Base-by-base conservation (phyloP, 37 sponge, comb jelly and placozoan genomes). In the Geodia barretti region DNA sequence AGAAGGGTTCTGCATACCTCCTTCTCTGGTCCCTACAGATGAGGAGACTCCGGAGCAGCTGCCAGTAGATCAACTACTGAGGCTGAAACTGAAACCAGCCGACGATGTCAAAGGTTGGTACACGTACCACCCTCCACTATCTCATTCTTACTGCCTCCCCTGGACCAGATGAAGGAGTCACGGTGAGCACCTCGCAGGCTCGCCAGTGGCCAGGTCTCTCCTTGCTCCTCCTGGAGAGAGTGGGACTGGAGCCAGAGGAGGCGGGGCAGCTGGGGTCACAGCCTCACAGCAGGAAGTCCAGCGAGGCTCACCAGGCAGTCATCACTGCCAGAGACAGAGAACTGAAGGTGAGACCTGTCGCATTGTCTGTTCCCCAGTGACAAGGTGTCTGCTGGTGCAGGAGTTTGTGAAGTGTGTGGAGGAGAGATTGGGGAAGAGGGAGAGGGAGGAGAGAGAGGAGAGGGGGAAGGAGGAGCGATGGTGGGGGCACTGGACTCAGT, bases 401-500 rank as follows among this genome's bases (percentile, higher is more conserved):
- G 73, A 72, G 63, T 81, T 62, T 60, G 4, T 31, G 59, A 14
- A 9, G 1, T 4, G 0, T 28, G 24, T 30, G 78, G 77, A 25
- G 86, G 81, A 3, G 87, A 78, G 11, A 35, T 38, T 36, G 70
- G 60, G 61, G 39, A 60, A 1, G 81, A 68, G 75, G 69, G 81
- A 58, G 86, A 63, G 64, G 81, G 69, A 28, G 64, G 32, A 39
- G 67, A 11, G 20, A 35, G 39, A 75, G 39, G 87, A 86, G 43
- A 78, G 77, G 73, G 86, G 72, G 63, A 78, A 63, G 24, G 41
- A 77, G 54, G 42, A 77, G 43, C 31, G 64, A n/a, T 70, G 77
- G 36, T 78, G 77, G 64, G 86, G 78, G 37, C 86, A 76, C 61
- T 84, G 77, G 84, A 77, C 29, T 36, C 36, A 64, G 26, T 78